A percentile compares a stretch with the other conserved stretches of the same genome.
These are phyloP conservation scores for Melipona quadrifasciata DNA, from an alignment of 1,140 invertebrate genomes.

Conservation along the genomic window DNA sequence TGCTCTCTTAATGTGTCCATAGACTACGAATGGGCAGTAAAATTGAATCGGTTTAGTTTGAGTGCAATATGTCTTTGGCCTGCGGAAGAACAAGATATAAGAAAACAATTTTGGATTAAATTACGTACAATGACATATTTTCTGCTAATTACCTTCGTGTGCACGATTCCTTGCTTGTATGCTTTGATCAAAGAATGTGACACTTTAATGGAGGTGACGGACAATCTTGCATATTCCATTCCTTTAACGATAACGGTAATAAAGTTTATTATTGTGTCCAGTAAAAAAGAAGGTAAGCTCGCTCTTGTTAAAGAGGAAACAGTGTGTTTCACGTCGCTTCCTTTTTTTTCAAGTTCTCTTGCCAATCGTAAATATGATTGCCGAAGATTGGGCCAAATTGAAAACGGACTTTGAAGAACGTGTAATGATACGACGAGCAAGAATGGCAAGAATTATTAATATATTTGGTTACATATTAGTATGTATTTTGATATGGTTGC, in stretches of 20 bases:
- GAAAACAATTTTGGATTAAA: background rate
- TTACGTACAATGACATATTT: background rate
- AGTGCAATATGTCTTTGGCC: constrained; percentile 34
- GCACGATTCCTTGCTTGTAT: constrained; percentile 20
- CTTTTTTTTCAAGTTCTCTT: constrained; percentile 12
- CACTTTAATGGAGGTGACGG: background rate
- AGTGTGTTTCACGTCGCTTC: background rate
- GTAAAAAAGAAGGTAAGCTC: constrained; percentile 24
- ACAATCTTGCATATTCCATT: constrained; percentile 28
- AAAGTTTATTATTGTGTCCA: constrained; percentile 20
- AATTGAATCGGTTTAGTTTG: constrained; percentile 32
- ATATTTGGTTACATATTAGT: background rate
- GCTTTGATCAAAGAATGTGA: constrained; percentile 17
- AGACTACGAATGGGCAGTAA: constrained; percentile 52
- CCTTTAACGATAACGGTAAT: background rate
- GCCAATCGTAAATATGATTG: constrained; percentile 28
- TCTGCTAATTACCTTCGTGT: constrained; percentile 9
- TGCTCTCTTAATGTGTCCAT: background rate
- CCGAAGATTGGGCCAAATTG: constrained; percentile 32
- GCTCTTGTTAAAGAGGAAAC: background rate
- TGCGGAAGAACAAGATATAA: background rate
- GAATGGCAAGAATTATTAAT: background rate
- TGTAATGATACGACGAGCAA: constrained; percentile 20
- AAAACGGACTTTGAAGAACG: constrained; percentile 25
- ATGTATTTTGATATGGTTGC: background rate